Percentiles rank a stretch among this genome's conserved stretches.
Conservation (phyloP, 2,888 invertebrate species). For the Agrotis clavis region DNA sequence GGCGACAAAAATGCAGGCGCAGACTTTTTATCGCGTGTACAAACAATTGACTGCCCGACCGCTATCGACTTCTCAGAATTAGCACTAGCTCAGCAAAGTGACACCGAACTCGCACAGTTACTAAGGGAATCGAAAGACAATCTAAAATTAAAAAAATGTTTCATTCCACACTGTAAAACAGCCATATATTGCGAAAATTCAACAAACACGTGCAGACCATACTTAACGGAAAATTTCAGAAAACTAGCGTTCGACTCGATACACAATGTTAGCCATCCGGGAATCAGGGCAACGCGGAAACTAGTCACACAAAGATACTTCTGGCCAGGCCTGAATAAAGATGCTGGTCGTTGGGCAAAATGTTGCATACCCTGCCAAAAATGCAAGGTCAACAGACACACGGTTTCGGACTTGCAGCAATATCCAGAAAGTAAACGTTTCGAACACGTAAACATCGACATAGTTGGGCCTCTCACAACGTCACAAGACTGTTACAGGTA, state of each 20-base stretch:
- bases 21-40: not conserved
- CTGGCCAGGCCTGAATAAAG: not conserved
- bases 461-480: not conserved
- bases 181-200: too few relatives aligned
- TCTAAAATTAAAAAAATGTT: too few relatives aligned
- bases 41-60: slow-evolving; percentile 2
- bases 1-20: not conserved
- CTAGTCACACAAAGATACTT: not conserved
- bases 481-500: not conserved
- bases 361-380: not conserved
- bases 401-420: not conserved
- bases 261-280: not conserved
- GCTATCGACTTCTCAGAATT: not conserved
- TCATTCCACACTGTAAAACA: too few relatives aligned
- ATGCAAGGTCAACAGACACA: not conserved
- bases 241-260: not conserved
- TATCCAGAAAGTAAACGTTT: not conserved
- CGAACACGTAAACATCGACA: not conserved
- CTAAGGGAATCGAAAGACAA: too few relatives aligned
- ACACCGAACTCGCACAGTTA: not conserved
- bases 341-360: not conserved
- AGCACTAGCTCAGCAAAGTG: not conserved
- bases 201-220: too few relatives aligned
- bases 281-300: not conserved
- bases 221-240: too few relatives aligned